Base-by-base conservation (phyloP, 2,888 invertebrate genomes). In the Cheilosia pagana region DNA sequence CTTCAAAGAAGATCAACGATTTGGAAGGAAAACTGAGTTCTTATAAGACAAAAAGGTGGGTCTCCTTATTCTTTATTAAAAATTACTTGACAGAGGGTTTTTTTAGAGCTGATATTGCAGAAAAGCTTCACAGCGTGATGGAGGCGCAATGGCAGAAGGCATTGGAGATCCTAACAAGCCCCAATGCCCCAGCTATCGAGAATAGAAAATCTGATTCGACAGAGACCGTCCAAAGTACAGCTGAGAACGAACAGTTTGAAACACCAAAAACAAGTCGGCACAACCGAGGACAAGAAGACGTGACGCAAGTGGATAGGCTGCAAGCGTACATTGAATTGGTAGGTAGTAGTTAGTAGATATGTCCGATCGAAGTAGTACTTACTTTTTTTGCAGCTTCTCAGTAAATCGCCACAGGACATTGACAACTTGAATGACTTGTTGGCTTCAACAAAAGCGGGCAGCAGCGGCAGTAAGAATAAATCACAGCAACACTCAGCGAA, bases 111-210 rank as follows among this genome's bases (percentile, higher is more conserved):
- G 94, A 95, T 88, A 93, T 96, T 53, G 96, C 96, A 1, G 93
- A 95, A 75, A 95, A 96, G 89, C 92, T 97, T 81, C 96, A 96
- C 90, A 93, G 93, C 81, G 94, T 96, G 0, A 96, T 96, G 96
- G 95, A 96, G 91, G 93, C 94, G 8, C 96, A 96, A 90, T 96
- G 96, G 96, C 93, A 95, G 43, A 95, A 96, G 89, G 96, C 96
- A 1, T 91, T 96, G 41, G 93, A 93, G 87, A 95, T 96, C 78
- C 94, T 96, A 63, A 94, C 94, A 7, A 91, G 91, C 10, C 91
- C 91, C n/a, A 90, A 87, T 87, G 88, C 14, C 87, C 87, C 5
- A 88, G 88, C 16, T 71, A 70, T 28, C 21, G 81, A 45, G 8
- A 89, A 89, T 35, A 72, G 59, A 6, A 59, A 77, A 21, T 31